Evolutionary conservation across 2,888 invertebrate species (phyloP).

Genomic region (Heteropelma amictum): DNA sequence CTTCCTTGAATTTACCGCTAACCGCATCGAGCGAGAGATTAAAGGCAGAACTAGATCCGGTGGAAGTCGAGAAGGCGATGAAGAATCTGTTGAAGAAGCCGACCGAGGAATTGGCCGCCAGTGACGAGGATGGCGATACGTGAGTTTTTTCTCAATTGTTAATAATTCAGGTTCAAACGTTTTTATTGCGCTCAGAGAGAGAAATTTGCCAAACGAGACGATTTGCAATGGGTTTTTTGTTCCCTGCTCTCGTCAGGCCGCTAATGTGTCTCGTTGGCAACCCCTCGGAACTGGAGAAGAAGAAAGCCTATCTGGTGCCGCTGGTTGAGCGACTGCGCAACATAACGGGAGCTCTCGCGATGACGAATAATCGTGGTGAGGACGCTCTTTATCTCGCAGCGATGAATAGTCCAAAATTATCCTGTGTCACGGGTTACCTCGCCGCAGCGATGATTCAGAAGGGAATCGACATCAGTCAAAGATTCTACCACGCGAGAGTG

Average conservation of each 20-base stretch:
- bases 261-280: conserved; percentile 71
- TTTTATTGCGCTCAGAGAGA: too few relatives aligned
- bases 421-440: conserved; percentile 70
- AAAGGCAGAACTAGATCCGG: conserved; percentile 63
- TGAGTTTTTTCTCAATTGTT: conserved; percentile 65
- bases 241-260: conserved; percentile 54
- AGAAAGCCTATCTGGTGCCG: conserved; percentile 67
- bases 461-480: conserved; percentile 66
- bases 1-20: conserved; percentile 66
- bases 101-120: conserved; percentile 58
- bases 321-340: conserved; percentile 69
- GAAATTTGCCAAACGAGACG: neutral
- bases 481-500: conserved; percentile 59
- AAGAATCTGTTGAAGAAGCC: conserved; percentile 63
- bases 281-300: conserved; percentile 62
- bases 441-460: conserved; percentile 68
- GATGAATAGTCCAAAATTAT: conserved; percentile 66
- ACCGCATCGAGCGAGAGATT: conserved; percentile 64
- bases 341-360: conserved; percentile 61
- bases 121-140: conserved; percentile 72
- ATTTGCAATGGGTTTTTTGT: neutral
- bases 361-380: conserved; percentile 65
- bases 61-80: conserved; percentile 70
- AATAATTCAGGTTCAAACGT: too few relatives aligned
- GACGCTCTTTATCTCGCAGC: conserved; percentile 73